phyloP scores from a whole-genome alignment of 2,797 vertebrate species.

The Thalassophryne amazonica region DNA sequence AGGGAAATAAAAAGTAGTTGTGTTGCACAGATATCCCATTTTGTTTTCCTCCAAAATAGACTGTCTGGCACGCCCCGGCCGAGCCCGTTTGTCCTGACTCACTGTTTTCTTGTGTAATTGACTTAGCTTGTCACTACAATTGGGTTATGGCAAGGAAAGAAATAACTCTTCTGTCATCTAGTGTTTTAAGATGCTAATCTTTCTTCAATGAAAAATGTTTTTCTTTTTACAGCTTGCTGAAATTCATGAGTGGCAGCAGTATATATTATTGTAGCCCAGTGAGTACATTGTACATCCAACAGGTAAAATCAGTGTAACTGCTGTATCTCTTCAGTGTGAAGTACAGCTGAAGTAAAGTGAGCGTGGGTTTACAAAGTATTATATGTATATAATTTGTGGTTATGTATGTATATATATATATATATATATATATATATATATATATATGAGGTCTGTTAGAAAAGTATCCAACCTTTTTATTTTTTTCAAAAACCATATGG shows the following conservation, averaged over 20 bases:
- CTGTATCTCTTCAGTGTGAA: constrained; percentile 1
- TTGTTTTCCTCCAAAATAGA: constrained; percentile 37
- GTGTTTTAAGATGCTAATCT: constrained; percentile 52
- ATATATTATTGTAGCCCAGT: constrained; percentile 10
- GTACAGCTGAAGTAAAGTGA: too few species aligned
- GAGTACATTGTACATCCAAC: constrained; percentile 11
- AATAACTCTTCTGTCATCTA: constrained; percentile 34
- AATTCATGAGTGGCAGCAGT: constrained; percentile 18
- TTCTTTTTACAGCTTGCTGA: constrained; percentile 24
- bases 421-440: too few species aligned
- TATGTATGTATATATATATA: too few species aligned
- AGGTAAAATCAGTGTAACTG: constrained; percentile 22
- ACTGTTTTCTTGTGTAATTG: constrained; percentile 45
- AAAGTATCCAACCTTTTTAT: too few species aligned
- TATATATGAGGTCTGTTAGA: too few species aligned
- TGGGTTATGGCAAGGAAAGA: constrained; percentile 33
- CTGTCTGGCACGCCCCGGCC: constrained; percentile 17
- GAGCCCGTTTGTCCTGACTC: constrained; percentile 30
- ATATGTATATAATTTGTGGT: too few species aligned
- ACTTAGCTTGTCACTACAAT: constrained; percentile 42
- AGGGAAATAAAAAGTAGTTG: constrained; percentile 52
- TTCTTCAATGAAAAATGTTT: constrained; percentile 22
- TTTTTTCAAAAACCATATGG: too few species aligned
- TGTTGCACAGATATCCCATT: constrained; percentile 43
- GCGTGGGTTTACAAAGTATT: too few species aligned